phyloP scores from a whole-genome alignment of 2,888 invertebrate genomes.

The Antheraea yamamai region DNA sequence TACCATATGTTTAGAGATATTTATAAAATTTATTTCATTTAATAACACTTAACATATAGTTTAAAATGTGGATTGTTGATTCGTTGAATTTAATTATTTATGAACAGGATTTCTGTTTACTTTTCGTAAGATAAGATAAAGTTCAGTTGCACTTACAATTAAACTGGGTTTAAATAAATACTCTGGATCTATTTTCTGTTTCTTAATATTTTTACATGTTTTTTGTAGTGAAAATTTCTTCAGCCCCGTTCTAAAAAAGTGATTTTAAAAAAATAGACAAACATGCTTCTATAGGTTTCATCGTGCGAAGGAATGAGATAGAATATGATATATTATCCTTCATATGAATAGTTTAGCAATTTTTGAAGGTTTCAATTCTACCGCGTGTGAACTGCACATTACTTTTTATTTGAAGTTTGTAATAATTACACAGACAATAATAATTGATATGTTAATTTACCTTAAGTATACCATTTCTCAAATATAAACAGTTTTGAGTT shows the following conservation, averaged over 20 bases:
- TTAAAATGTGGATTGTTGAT: neutral
- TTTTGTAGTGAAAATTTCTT: no score
- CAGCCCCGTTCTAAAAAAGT: no score
- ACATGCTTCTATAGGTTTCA: no score
- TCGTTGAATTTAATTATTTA: neutral
- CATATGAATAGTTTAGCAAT: no score
- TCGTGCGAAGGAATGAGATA: no score
- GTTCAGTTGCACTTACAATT: neutral
- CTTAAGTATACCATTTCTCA: no score
- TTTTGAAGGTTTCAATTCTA: no score
- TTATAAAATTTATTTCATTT: neutral
- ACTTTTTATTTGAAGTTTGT: neutral
- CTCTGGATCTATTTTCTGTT: neutral
- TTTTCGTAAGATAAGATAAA: neutral
- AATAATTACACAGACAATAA: neutral
- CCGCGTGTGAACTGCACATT: no score
- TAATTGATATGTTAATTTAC: no score
- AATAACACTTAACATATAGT: neutral
- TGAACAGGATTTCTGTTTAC: neutral
- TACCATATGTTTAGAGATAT: slow-evolving; percentile 4
- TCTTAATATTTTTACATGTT: neutral
- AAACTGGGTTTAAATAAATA: neutral
- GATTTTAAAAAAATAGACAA: no score
- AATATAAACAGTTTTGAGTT: no score
- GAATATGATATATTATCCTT: no score